Conservation (phyloP, 2,888 invertebrate species). For the Carcina quercana region DNA sequence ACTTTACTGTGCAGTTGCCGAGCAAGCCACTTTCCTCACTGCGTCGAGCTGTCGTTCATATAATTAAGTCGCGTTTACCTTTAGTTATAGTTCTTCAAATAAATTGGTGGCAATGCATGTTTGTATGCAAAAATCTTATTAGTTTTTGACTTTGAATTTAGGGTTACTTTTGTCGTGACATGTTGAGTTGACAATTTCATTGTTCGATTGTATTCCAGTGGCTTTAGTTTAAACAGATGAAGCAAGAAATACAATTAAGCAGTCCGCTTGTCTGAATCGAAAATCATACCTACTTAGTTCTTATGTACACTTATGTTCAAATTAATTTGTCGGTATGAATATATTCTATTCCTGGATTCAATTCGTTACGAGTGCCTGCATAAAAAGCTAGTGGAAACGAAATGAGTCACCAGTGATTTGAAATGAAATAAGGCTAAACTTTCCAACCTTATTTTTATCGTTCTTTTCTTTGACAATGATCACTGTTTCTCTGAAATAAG, state of each 20-base stretch:
- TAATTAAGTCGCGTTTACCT: no score
- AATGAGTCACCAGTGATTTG: constrained; percentile 62
- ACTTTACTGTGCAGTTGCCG: no score
- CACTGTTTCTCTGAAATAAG: constrained; percentile 22
- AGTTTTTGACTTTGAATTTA: constrained; percentile 27
- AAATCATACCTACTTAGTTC: constrained; percentile 8
- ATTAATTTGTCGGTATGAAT: constrained; percentile 29
- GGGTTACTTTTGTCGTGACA: constrained; percentile 21
- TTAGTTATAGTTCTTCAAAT: no score
- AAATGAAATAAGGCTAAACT: constrained; percentile 45
- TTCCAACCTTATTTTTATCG: constrained; percentile 22
- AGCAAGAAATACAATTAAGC: constrained; percentile 1
- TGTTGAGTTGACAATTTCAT: constrained; percentile 26
- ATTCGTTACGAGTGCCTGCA: constrained; percentile 35
- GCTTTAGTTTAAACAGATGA: constrained; percentile 1
- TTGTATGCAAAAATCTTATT: constrained; percentile 51
- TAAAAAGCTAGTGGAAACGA: constrained; percentile 41
- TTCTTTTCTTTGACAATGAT: constrained; percentile 5
- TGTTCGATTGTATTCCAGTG: constrained; percentile 26
- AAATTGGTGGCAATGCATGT: no score
- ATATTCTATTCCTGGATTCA: constrained; percentile 29
- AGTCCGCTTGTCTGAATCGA: constrained; percentile 6
- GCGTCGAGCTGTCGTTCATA: no score
- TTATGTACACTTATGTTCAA: constrained; percentile 18
- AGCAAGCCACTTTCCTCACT: no score